Base-by-base conservation (phyloP, 2,113 vertebrate genomes). In the Protomyctophum bolini region DNA sequence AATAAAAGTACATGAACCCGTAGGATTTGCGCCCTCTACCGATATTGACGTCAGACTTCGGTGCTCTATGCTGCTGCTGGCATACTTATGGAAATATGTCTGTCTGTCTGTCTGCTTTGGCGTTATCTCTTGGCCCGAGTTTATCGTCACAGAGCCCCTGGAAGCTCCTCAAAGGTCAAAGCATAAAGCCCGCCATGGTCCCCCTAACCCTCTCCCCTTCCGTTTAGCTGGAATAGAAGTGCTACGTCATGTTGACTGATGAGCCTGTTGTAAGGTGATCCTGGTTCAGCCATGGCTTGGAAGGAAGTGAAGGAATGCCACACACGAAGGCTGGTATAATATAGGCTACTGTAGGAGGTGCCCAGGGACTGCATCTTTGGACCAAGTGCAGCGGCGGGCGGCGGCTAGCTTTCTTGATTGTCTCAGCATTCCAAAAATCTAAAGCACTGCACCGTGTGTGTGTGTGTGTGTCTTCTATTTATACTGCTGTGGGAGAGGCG, bases 391-490 rank as follows among this genome's bases (percentile, higher is more conserved):
- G 10, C 57, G 9, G 33, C 33, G 21, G 21, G 21, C 21, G 21
- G 21, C 21, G 21, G 21, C 21, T 21, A 29, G 10, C 5, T 76
- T 15, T 2, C 15, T 7, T 51, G 62, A 41, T 65, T n/a, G 60
- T 73, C 57, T 66, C 58, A 41, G 72, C 50, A 59, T 51, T 71
- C 68, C 66, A 57, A 66, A 70, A 48, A 28, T 58, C 6, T n/a
- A 12, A 11, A n/a, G 52, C 6, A 6, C 8, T n/a, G 12, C 8
- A 21, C 21, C 21, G 21, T 21, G 21, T 21, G 21, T 21, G 21
- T 88, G 86, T 87, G 86, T 72, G 76, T 68, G 66, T 4, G 4
- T 70, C 56, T 71, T 77, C 88, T 92, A 91, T 93, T 89, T 89
- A 90, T 91, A 92, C 73, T 72, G 65, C 52, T 7, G 21, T 21